These are phyloP conservation scores for Callyntrura guangdongensis DNA, from an alignment of 2,888 invertebrate species.

Conservation along the genomic window DNA sequence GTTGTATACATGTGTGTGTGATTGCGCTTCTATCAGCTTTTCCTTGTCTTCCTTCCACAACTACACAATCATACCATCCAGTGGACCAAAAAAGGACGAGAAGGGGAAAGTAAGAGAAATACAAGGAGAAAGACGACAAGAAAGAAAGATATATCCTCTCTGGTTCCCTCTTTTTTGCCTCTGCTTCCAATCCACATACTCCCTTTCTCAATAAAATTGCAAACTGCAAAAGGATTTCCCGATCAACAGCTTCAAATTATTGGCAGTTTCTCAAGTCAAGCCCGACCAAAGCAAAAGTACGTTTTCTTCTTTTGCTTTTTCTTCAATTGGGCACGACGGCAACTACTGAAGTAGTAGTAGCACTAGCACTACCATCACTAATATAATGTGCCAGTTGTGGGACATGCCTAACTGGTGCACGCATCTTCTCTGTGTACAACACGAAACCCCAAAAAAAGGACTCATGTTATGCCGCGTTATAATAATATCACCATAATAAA, in stretches of 20 bases:
- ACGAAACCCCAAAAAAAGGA: not conserved
- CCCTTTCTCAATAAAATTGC: conserved; percentile 64
- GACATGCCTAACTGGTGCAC: not conserved
- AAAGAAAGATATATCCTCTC: conserved; percentile 57
- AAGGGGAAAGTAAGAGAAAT: not conserved
- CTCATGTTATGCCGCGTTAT: not conserved
- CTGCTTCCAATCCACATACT: not conserved
- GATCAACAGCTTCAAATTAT: conserved; percentile 76
- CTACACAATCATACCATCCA: conserved; percentile 19
- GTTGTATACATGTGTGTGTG: conserved; percentile 32
- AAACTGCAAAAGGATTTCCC: conserved; percentile 75
- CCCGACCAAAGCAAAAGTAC: conserved; percentile 27
- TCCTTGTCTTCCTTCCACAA: not conserved
- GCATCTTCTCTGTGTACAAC: not conserved
- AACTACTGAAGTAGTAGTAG: not conserved
- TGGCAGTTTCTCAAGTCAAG: conserved; percentile 74
- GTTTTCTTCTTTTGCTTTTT: conserved; percentile 15
- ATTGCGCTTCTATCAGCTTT: conserved; percentile 29
- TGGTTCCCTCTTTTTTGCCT: conserved; percentile 23
- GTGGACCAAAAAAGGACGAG: conserved; percentile 52
- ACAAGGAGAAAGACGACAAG: conserved; percentile 45
- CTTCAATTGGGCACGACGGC: conserved; percentile 10
- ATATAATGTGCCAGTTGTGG: conserved; percentile 4
- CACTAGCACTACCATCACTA: not conserved
- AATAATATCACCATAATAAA: not conserved